These are phyloP conservation scores for Irena cyanogastra DNA, from an alignment of 2,113 vertebrate species.

Conservation along the genomic window DNA sequence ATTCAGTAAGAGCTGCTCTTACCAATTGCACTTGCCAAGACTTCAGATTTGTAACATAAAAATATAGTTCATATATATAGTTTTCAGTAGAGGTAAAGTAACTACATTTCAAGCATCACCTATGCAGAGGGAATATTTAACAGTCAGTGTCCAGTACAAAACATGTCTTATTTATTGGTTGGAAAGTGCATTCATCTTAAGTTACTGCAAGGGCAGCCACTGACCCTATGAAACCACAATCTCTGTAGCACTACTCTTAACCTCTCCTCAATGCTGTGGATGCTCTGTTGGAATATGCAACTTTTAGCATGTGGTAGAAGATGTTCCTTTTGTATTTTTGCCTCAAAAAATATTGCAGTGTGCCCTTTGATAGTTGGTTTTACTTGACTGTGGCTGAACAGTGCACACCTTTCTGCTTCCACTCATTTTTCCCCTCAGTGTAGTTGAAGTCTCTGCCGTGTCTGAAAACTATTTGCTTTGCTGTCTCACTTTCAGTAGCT, in stretches of 20 bases:
- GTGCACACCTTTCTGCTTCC: not conserved
- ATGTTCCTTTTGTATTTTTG: not conserved
- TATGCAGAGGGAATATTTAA: not conserved
- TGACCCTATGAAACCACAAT: not conserved
- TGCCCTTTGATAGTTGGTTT: not conserved
- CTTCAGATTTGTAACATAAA: not conserved
- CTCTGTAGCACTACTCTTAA: not conserved
- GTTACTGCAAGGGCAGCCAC: not conserved
- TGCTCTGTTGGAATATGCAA: not conserved
- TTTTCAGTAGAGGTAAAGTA: not conserved
- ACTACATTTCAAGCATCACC: not conserved
- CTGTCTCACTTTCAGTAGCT: not conserved
- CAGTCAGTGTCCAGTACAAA: not conserved
- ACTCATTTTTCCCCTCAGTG: fast-evolving
- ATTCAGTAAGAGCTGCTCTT: not conserved
- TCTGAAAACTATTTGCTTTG: not conserved
- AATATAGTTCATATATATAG: not conserved
- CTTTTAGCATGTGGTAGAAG: not conserved
- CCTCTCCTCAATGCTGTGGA: not conserved
- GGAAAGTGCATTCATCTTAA: not conserved
- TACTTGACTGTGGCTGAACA: not conserved
- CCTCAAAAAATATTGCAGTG: not conserved
- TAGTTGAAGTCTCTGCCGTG: not conserved
- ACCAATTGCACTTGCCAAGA: not conserved
- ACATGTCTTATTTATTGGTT: not conserved